Conservation (phyloP, 23 tunicate species). For the Botrylloides violaceus region DNA sequence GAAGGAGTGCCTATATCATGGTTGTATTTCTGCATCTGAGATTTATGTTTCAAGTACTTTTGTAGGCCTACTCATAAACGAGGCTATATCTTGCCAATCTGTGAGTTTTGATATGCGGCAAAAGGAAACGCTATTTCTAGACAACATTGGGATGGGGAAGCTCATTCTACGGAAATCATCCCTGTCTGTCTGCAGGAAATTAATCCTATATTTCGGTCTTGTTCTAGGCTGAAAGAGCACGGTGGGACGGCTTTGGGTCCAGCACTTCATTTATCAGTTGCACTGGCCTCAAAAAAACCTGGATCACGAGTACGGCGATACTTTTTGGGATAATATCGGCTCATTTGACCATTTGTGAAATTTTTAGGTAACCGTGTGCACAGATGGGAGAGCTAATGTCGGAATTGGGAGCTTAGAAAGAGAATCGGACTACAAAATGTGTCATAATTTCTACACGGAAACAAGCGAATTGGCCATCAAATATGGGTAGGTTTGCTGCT, state of each 20-base stretch:
- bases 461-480: conserved; percentile 38
- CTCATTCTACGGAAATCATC: no score
- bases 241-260: conserved; percentile 92
- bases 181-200: no score
- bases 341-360: not conserved
- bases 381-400: conserved; percentile 85
- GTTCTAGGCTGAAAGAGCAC: conserved; percentile 36
- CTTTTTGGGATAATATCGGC: no score
- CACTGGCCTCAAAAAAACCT: conserved; percentile 56
- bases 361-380: conserved; percentile 70
- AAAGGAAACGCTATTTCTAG: no score
- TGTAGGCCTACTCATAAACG: no score
- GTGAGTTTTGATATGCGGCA: no score
- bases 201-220: no score
- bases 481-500: not conserved
- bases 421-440: conserved; percentile 62
- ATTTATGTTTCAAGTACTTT: no score
- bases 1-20: no score
- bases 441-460: conserved; percentile 71
- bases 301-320: conserved; percentile 59
- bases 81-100: no score
- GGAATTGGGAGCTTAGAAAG: conserved; percentile 82
- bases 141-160: no score
- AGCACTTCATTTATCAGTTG: conserved; percentile 58
- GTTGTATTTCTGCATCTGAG: no score